Evolutionary conservation across 2,888 invertebrate genomes (phyloP), one percentile per base, ranked within the genome.

Genomic region (Heliconius erato): DNA sequence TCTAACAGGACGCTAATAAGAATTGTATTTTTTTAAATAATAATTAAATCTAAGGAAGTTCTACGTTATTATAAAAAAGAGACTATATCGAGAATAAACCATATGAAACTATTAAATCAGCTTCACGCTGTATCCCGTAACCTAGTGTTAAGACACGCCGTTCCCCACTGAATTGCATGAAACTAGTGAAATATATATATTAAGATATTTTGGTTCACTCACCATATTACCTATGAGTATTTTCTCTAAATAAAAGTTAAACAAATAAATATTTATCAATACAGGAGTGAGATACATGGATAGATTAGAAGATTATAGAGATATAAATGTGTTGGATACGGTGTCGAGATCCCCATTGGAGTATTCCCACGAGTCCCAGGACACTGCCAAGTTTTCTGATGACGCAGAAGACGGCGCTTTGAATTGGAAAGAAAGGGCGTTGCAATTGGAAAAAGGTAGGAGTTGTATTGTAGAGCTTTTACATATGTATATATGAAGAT

Each of bases 371-470:
- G 95, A 95, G 85, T 92, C 92, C 0, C 94, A 93, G 85, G 94
- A 95, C 78, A 89, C 88, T 71, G 85, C 85, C 78, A 94, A 91
- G 86, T 91, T 91, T 79, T 88, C 87, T 28, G 88, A 89, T 2
- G 94, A 94, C 4, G 91, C 92, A 11, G 82, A 84, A 65, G 94
- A 94, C 4, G 79, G 87, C n/a, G 84, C 89, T 14, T 82, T 89
- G 49, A 94, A 95, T 65, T 97, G 97, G 97, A 96, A 96, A 87
- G 96, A 97, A 85, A 93, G 96, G 74, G 97, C 97, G 2, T 86
- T 97, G 86, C 97, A 97, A 90, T 94, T 97, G 83, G 97, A 97
- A 90, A 96, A 96, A 95, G 97, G 97, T 81, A 32, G 35, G 59
- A 63, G 76, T 26, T 72, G 3, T 35, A 32, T 9, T 54, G 19